Evolutionary conservation across 2,113 vertebrate species (phyloP).

Genomic region (Oncorhynchus gorbuscha): DNA sequence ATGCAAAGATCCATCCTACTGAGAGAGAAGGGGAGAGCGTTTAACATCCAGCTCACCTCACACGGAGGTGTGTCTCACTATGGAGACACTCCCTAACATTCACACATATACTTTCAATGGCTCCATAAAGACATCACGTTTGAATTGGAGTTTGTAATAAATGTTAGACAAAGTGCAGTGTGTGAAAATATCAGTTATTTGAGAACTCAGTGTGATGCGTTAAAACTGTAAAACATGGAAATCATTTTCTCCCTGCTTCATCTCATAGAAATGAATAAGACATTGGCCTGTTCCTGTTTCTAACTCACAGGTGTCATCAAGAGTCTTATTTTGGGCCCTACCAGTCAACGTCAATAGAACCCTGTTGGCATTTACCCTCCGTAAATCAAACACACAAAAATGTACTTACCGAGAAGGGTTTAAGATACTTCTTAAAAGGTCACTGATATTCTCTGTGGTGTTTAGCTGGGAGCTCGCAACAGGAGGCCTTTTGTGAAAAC

Average conservation of each 20-base stretch:
- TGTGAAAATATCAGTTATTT: neutral
- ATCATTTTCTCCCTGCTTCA: neutral
- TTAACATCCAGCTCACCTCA: slow-evolving; percentile 13
- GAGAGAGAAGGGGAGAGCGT: slow-evolving; percentile 15
- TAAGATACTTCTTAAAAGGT: slow-evolving; percentile 55
- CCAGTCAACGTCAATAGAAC: slow-evolving; percentile 22
- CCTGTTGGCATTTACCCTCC: slow-evolving; percentile 36
- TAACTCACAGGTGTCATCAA: neutral
- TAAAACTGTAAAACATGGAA: neutral
- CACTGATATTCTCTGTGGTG: slow-evolving; percentile 48
- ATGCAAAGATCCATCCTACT: neutral
- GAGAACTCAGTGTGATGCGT: neutral
- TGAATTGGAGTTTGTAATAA: neutral
- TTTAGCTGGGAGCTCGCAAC: slow-evolving; percentile 66
- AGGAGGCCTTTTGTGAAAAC: slow-evolving; percentile 67
- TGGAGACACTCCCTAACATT: neutral
- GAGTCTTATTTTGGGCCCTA: slow-evolving; percentile 1
- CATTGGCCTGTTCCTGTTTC: neutral
- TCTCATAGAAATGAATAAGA: neutral
- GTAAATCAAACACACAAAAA: slow-evolving; percentile 49
- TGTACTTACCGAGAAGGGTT: slow-evolving; percentile 52
- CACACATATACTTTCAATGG: neutral
- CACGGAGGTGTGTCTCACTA: neutral
- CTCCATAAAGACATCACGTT: neutral
- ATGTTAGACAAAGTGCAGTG: neutral